Evolutionary conservation across 2,888 invertebrate species (phyloP).

Genomic region (Allophyes oxyacanthae): DNA sequence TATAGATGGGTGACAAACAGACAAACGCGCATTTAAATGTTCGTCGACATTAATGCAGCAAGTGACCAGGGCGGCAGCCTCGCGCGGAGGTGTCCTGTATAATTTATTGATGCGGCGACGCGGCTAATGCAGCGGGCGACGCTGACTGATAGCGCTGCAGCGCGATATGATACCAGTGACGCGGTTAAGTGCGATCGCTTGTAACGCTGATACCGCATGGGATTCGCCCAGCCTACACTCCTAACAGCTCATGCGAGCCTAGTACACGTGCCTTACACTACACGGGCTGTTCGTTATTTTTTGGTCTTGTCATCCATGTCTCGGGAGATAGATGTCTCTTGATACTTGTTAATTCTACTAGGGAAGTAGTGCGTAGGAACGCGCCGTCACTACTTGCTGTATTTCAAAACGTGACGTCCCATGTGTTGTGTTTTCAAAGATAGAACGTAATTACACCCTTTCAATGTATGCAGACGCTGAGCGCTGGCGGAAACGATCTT

Average conservation of each 20-base stretch:
- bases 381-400: slow-evolving; percentile 20
- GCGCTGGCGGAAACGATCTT: slow-evolving; percentile 45
- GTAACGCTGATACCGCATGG: slow-evolving; percentile 81
- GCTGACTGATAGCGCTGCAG: slow-evolving; percentile 85
- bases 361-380: slow-evolving; percentile 46
- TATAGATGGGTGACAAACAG: slow-evolving; percentile 52
- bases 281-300: slow-evolving; percentile 50
- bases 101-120: slow-evolving; percentile 85
- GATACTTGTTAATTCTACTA: slow-evolving; percentile 42
- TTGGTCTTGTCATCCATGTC: slow-evolving; percentile 52
- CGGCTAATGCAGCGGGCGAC: slow-evolving; percentile 85
- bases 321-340: slow-evolving; percentile 49
- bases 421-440: slow-evolving; percentile 45
- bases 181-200: slow-evolving; percentile 88
- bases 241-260: slow-evolving; percentile 72
- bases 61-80: slow-evolving; percentile 77
- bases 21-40: slow-evolving; percentile 67
- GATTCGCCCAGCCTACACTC: slow-evolving; percentile 71
- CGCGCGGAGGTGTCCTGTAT: slow-evolving; percentile 75
- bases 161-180: slow-evolving; percentile 84
- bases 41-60: slow-evolving; percentile 66
- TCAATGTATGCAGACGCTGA: slow-evolving; percentile 45
- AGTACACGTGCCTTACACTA: slow-evolving; percentile 60
- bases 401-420: slow-evolving; percentile 24
- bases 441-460: slow-evolving; percentile 52